phyloP scores from a whole-genome alignment of 2,113 vertebrate genomes.

The Serilophus lunatus region DNA sequence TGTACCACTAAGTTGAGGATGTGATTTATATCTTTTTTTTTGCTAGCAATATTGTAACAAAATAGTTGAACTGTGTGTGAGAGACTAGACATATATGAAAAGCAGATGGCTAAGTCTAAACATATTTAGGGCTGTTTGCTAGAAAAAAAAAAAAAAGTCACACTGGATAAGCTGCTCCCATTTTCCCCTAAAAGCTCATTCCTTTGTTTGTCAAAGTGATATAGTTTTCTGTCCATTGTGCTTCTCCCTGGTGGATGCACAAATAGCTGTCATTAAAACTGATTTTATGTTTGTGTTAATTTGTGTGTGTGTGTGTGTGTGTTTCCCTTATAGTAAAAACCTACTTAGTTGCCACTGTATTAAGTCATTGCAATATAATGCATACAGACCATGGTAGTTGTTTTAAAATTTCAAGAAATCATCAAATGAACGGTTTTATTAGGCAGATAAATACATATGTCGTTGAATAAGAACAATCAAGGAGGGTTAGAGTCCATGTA shows the following conservation, averaged over 20 bases:
- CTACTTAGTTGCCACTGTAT: background rate
- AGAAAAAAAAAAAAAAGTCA: background rate
- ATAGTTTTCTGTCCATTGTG: background rate
- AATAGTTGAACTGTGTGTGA: background rate
- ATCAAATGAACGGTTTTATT: background rate
- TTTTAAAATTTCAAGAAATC: background rate
- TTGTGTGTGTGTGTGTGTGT: background rate
- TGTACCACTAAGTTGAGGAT: background rate
- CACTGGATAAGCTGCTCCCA: background rate
- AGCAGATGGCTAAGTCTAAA: background rate
- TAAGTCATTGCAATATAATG: background rate
- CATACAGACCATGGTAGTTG: background rate
- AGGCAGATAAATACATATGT: background rate
- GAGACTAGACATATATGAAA: background rate
- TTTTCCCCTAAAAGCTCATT: background rate
- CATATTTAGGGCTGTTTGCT: background rate
- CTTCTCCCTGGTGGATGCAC: background rate
- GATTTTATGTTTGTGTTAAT: background rate
- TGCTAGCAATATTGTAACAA: background rate
- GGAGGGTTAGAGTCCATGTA: background rate
- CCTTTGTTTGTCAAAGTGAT: background rate
- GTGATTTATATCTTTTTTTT: background rate
- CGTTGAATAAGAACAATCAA: background rate
- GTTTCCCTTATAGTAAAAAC: background rate
- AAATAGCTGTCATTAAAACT: background rate